These are phyloP conservation scores for Aramus guarauna DNA, from an alignment of 2,113 vertebrate species.

Conservation along the genomic window DNA sequence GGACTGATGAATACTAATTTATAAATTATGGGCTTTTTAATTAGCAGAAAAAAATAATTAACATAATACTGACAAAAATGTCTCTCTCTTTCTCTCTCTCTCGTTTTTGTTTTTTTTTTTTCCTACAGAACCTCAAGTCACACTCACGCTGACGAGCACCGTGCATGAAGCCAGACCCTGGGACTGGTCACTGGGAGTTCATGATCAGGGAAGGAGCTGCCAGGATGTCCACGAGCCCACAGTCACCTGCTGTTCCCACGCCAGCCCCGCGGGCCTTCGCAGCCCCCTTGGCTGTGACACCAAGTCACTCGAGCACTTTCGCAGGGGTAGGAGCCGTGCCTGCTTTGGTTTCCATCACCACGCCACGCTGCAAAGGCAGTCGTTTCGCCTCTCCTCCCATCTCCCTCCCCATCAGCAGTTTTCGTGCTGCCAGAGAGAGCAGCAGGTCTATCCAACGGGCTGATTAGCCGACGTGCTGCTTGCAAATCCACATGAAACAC, in stretches of 20 bases:
- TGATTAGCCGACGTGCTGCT: rapidly evolving
- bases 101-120: rapidly evolving
- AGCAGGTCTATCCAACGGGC: rapidly evolving
- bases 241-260: rapidly evolving
- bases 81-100: too few species aligned
- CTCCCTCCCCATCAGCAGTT: not conserved
- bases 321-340: not conserved
- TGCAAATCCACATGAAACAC: rapidly evolving
- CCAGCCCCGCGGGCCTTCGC: not conserved
- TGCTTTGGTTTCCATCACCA: not conserved
- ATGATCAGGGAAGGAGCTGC: not conserved
- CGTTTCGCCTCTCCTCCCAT: rapidly evolving
- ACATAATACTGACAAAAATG: rapidly evolving
- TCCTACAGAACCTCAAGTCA: not conserved
- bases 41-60: not conserved
- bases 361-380: rapidly evolving
- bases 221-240: rapidly evolving
- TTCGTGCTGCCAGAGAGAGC: rapidly evolving
- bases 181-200: rapidly evolving
- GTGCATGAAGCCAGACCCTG: not conserved
- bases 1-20: not conserved
- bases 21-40: not conserved
- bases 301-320: not conserved
- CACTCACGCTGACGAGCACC: rapidly evolving
- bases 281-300: not conserved